Conservation (phyloP, 2,888 invertebrate genomes). For the Cantharis flavilabris region DNA sequence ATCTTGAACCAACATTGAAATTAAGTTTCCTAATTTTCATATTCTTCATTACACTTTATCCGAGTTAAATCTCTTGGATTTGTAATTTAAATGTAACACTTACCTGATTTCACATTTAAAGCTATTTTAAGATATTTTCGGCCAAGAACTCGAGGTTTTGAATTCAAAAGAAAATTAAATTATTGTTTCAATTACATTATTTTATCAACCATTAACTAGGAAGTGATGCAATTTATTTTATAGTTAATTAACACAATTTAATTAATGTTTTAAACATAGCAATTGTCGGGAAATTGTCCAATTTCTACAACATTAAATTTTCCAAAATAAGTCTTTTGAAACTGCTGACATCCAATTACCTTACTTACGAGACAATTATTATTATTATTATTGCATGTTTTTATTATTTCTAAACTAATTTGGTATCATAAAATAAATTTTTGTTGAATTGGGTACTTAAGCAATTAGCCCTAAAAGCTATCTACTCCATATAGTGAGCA, state of each 20-base stretch:
- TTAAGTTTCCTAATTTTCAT: background rate
- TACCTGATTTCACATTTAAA: background rate
- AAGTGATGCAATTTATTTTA: background rate
- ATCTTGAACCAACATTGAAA: background rate
- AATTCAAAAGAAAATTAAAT: background rate
- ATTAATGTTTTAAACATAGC: background rate
- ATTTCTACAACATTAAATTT: background rate
- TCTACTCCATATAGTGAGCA: background rate
- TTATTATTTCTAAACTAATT: background rate
- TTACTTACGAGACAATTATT: background rate
- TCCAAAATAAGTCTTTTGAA: background rate
- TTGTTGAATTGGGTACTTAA: background rate
- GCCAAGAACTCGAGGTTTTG: background rate
- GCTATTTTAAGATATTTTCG: background rate
- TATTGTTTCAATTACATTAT: background rate
- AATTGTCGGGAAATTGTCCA: background rate
- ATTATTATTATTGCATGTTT: background rate
- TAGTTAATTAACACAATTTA: background rate
- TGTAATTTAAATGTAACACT: background rate
- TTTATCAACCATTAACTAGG: background rate
- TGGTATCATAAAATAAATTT: background rate
- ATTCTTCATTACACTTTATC: background rate
- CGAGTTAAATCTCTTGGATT: background rate
- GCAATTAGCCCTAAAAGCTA: background rate
- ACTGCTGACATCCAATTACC: background rate